These are phyloP conservation scores for Halcyon malimbica DNA, from an alignment of 2,113 vertebrate species.

Conservation along the genomic window DNA sequence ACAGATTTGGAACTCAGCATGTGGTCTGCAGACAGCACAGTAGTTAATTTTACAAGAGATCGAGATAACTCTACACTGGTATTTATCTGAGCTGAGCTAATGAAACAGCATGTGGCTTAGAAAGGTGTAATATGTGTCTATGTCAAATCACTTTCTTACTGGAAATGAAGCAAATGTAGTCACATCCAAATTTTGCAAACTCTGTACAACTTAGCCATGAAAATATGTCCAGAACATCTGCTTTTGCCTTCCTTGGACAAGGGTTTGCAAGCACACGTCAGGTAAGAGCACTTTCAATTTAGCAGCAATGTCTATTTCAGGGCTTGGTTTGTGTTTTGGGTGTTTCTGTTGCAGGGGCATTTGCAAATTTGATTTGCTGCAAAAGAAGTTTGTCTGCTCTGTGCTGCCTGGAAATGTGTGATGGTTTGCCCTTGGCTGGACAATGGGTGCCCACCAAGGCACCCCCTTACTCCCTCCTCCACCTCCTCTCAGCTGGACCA, in stretches of 20 bases:
- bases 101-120: neutral
- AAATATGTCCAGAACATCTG: neutral
- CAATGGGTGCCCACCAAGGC: too few relatives aligned
- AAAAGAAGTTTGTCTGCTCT: neutral
- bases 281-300: neutral
- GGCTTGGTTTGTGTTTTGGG: neutral
- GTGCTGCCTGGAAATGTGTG: neutral
- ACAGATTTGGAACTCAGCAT: conserved; percentile 38
- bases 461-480: too few relatives aligned
- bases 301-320: neutral
- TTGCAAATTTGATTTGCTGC: neutral
- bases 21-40: neutral
- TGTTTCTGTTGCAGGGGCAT: neutral
- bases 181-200: neutral
- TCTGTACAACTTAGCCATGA: neutral
- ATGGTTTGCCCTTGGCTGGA: too few relatives aligned
- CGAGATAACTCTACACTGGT: neutral
- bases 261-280: neutral
- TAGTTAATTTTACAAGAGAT: conserved; percentile 29
- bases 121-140: neutral
- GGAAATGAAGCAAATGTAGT: neutral
- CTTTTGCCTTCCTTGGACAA: neutral
- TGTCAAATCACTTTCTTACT: neutral
- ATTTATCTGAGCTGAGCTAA: neutral
- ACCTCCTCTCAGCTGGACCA: too few relatives aligned